Conservation (phyloP, 2,797 vertebrate species). For the Thaleichthys pacificus region DNA sequence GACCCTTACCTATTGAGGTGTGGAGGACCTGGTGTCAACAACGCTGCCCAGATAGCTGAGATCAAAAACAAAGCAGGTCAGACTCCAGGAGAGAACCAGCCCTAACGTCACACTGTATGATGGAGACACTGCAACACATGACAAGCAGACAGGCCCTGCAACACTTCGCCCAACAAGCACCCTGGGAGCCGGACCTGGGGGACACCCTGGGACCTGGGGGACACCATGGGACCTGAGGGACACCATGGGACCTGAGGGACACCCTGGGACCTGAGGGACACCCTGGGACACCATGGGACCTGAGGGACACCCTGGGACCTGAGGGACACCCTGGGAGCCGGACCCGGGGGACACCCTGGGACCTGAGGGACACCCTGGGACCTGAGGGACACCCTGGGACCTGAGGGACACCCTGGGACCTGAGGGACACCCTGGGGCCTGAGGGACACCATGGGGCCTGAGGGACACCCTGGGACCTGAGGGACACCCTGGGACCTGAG, state of each 20-base stretch:
- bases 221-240: constrained; percentile 29
- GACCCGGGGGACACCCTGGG: too few species aligned
- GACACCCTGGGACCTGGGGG: constrained; percentile 66
- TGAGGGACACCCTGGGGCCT: too few species aligned
- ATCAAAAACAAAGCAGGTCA: constrained; percentile 96
- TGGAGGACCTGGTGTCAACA: constrained; percentile 94
- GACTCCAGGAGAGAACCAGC: constrained; percentile 80
- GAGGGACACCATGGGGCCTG: too few species aligned
- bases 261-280: too few species aligned
- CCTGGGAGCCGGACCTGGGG: constrained; percentile 73
- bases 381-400: too few species aligned
- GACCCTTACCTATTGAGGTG: constrained; percentile 95
- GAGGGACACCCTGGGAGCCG: too few species aligned
- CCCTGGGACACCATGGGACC: too few species aligned
- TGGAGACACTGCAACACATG: constrained; percentile 88
- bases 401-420: too few species aligned
- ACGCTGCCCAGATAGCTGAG: constrained; percentile 96
- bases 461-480: too few species aligned
- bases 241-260: constrained; percentile 2
- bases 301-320: too few species aligned
- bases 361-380: too few species aligned
- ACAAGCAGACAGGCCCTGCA: constrained; percentile 84
- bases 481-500: too few species aligned
- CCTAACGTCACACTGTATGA: constrained; percentile 79
- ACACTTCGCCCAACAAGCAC: constrained; percentile 81